phyloP scores from a whole-genome alignment of 2,888 invertebrate genomes.

The Marronus borbonicus region DNA sequence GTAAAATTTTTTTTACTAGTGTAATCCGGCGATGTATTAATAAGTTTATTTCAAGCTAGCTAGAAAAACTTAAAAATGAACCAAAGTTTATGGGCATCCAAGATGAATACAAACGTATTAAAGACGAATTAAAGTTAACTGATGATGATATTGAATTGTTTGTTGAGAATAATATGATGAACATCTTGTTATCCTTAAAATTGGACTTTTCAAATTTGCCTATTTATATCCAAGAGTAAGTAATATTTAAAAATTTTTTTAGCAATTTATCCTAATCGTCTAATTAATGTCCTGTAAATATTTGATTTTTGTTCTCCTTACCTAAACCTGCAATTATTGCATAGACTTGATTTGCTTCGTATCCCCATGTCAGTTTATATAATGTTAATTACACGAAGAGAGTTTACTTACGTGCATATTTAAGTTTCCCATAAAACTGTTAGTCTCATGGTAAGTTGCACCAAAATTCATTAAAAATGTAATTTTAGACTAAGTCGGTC shows the following conservation, averaged over 20 bases:
- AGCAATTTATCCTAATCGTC: background rate
- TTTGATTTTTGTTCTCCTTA: background rate
- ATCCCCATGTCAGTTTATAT: too few species aligned
- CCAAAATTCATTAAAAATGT: too few species aligned
- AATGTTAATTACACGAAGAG: too few species aligned
- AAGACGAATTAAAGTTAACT: slow-evolving; percentile 63
- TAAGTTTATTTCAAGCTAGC: slow-evolving; percentile 53
- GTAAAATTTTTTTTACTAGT: slow-evolving; percentile 64
- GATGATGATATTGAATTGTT: slow-evolving; percentile 79
- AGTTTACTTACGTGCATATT: too few species aligned
- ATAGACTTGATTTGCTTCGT: too few species aligned
- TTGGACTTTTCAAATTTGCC: slow-evolving; percentile 78
- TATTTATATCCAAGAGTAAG: slow-evolving; percentile 67
- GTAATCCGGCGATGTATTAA: background rate
- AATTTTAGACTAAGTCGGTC: too few species aligned
- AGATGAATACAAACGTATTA: slow-evolving; percentile 77
- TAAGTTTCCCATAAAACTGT: too few species aligned
- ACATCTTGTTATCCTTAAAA: slow-evolving; percentile 78
- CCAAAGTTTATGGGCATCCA: slow-evolving; percentile 59
- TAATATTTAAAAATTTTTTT: slow-evolving; percentile 32
- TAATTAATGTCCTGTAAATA: background rate
- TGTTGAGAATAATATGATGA: slow-evolving; percentile 74
- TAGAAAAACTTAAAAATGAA: slow-evolving; percentile 59
- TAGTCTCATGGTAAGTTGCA: too few species aligned
- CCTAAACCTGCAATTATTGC: too few species aligned